These are phyloP conservation scores for Daubentonia madagascariensis DNA, from an alignment of 2,113 vertebrate species.

Conservation along the genomic window DNA sequence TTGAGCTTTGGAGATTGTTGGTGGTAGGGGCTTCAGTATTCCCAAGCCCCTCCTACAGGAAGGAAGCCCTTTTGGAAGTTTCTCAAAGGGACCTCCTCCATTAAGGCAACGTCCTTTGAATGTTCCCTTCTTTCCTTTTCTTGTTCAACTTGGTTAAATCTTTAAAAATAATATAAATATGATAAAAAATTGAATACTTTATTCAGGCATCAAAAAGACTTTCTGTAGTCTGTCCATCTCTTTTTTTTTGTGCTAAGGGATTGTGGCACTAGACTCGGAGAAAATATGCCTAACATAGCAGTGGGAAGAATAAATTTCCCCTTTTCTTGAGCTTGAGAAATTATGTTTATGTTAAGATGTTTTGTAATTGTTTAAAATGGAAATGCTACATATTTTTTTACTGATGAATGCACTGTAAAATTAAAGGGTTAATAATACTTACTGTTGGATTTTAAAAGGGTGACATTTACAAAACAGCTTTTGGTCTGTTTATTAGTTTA, in stretches of 20 bases:
- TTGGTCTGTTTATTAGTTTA: not conserved
- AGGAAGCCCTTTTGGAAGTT: not conserved
- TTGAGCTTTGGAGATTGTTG: not conserved
- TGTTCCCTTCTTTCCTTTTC: not conserved
- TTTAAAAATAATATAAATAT: not conserved
- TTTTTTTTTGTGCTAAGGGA: not conserved
- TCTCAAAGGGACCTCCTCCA: not conserved
- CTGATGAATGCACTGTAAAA: not conserved
- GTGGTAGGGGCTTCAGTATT: not conserved
- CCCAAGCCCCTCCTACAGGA: not conserved
- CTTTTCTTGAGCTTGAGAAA: not conserved
- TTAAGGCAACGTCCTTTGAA: not conserved
- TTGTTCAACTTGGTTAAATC: not conserved
- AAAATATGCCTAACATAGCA: not conserved
- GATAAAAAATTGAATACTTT: not conserved
- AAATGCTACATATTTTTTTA: not conserved
- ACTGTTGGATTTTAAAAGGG: not conserved
- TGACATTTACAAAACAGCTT: not conserved
- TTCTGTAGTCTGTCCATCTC: not conserved
- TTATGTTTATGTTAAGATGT: not conserved
- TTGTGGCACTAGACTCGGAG: not conserved
- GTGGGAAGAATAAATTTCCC: not conserved
- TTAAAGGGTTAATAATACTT: not conserved
- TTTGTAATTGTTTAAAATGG: not conserved
- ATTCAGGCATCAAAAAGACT: not conserved